A percentile compares a stretch with the other conserved stretches of the same genome.
These are phyloP conservation scores for Rhabditoides inermis DNA, from an alignment of 2,888 invertebrate genomes.

Conservation along the genomic window DNA sequence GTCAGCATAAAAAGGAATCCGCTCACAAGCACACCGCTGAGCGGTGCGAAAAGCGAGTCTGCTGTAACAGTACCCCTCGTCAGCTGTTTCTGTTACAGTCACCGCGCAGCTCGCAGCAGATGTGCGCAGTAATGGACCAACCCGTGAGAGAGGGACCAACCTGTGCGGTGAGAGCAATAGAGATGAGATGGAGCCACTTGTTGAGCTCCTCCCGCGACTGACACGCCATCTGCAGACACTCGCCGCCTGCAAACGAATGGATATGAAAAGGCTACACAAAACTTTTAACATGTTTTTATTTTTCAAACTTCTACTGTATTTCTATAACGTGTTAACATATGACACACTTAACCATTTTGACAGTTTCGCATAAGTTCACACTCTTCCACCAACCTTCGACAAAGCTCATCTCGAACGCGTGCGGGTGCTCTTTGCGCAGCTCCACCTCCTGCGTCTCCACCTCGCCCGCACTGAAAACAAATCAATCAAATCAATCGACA, in stretches of 20 bases:
- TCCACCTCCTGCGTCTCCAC: conserved; percentile 9
- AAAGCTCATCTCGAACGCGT: conserved; percentile 4
- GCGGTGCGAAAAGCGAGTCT: no score
- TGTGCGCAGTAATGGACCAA: background rate
- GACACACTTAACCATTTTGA: no score
- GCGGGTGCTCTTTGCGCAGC: conserved; percentile 7
- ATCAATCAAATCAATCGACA: background rate
- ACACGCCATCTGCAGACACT: conserved; percentile 5
- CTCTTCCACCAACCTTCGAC: background rate
- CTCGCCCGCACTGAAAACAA: conserved; percentile 3
- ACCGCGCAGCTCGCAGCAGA: no score
- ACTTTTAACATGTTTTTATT: background rate
- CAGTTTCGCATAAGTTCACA: no score
- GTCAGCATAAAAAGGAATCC: no score
- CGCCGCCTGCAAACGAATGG: conserved; percentile 1
- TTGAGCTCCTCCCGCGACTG: conserved; percentile 7
- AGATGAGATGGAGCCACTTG: conserved; percentile 11
- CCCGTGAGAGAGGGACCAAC: background rate
- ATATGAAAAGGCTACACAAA: background rate
- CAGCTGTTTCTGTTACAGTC: no score
- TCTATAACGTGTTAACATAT: background rate
- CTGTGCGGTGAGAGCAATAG: conserved; percentile 4
- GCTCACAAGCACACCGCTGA: no score
- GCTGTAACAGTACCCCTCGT: no score
- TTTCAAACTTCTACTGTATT: background rate